Conservation (phyloP, 2,113 vertebrate species). For the Nannospalax galili region DNA sequence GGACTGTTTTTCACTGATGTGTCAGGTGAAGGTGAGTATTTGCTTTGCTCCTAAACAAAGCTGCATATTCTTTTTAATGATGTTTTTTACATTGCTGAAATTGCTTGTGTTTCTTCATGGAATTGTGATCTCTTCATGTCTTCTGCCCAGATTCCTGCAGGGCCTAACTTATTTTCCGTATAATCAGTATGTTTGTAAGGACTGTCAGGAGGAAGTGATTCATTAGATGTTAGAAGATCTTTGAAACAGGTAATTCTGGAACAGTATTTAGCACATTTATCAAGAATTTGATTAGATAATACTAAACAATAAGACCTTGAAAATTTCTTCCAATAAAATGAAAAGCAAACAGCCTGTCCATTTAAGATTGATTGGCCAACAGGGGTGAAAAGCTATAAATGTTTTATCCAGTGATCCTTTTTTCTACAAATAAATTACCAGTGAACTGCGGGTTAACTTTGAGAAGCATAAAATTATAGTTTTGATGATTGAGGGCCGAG, state of each 20-base stretch:
- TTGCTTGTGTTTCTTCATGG: not conserved
- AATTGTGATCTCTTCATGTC: not conserved
- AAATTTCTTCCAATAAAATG: not conserved
- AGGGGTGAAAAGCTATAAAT: not conserved
- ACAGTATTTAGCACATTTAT: not conserved
- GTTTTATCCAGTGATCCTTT: constrained; percentile 36
- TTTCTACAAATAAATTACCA: constrained; percentile 46
- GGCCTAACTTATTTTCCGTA: not conserved
- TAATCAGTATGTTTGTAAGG: not conserved
- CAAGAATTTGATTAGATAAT: not conserved
- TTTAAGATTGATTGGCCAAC: not conserved
- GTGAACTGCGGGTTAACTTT: constrained; percentile 3
- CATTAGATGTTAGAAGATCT: not conserved
- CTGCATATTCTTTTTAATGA: not conserved
- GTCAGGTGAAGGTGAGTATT: not conserved
- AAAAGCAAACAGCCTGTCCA: not conserved
- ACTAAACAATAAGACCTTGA: not conserved
- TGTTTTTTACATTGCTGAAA: not conserved
- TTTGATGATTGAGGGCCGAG: not conserved
- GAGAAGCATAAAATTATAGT: constrained; percentile 21
- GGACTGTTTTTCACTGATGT: not conserved
- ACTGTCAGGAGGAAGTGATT: not conserved
- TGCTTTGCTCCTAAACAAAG: not conserved
- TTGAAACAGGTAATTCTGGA: not conserved
- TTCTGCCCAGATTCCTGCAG: not conserved